phyloP scores from a whole-genome alignment of 92 coral and sea anemone species.

The Epizoanthus ramosus region DNA sequence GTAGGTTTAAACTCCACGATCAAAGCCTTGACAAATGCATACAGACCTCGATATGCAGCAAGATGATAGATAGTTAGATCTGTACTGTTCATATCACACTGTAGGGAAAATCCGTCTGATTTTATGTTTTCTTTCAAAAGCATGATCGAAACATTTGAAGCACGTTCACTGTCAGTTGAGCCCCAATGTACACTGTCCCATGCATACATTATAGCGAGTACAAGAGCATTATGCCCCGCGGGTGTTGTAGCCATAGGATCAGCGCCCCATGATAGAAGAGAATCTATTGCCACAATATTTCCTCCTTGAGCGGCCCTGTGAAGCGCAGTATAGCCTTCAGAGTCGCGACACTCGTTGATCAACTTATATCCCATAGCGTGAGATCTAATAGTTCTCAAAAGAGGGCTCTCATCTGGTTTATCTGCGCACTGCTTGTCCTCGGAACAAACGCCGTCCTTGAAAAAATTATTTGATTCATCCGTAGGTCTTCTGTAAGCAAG shows the following conservation, averaged over 20 bases:
- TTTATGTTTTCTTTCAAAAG: background rate
- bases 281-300: constrained; percentile 50
- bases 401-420: constrained; percentile 26
- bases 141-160: background rate
- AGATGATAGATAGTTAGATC: constrained; percentile 33
- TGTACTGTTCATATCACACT: constrained; percentile 12
- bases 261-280: constrained; percentile 58
- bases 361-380: constrained; percentile 32
- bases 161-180: background rate
- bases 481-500: constrained; percentile 56
- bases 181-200: background rate
- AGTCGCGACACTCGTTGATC: constrained; percentile 69
- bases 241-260: constrained; percentile 30
- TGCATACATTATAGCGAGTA: constrained; percentile 54
- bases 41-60: constrained; percentile 28
- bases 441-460: too few species aligned
- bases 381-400: constrained; percentile 10
- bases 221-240: constrained; percentile 46
- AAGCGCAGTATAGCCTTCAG: constrained; percentile 67
- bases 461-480: constrained; percentile 40
- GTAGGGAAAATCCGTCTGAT: background rate
- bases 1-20: background rate
- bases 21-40: background rate
- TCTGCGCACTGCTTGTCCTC: background rate
- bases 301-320: constrained; percentile 87